Conservation (phyloP, 2,888 invertebrate genomes). For the Rapana venosa region DNA sequence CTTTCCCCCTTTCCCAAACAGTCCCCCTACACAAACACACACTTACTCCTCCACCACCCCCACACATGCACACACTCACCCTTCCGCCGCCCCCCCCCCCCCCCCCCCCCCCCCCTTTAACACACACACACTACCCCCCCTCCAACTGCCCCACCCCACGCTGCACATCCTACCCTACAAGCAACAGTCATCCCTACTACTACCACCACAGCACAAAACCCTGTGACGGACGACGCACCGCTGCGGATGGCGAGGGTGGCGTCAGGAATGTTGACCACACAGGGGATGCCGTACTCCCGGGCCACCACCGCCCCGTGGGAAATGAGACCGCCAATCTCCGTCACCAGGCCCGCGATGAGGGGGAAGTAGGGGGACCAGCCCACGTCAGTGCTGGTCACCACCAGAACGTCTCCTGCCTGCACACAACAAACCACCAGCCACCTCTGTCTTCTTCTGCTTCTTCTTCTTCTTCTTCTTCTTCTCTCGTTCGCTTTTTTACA, state of each 20-base stretch:
- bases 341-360: conserved; percentile 87
- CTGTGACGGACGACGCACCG: conserved; percentile 78
- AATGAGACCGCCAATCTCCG: conserved; percentile 89
- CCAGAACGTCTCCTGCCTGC: conserved; percentile 85
- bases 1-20: too few species aligned
- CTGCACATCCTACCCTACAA: not conserved
- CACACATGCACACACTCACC: too few species aligned
- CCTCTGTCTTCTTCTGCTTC: too few species aligned
- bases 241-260: conserved; percentile 85
- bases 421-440: not conserved
- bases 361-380: conserved; percentile 93
- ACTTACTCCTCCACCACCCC: too few species aligned
- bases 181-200: too few species aligned
- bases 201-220: too few species aligned
- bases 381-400: conserved; percentile 88
- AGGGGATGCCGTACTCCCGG: conserved; percentile 89
- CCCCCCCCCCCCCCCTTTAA: too few species aligned
- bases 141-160: not conserved
- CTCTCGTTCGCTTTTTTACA: too few species aligned
- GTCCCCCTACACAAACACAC: not conserved
- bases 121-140: not conserved
- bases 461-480: too few species aligned
- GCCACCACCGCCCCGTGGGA: conserved; percentile 92
- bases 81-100: too few species aligned
- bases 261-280: conserved; percentile 86